A percentile compares a stretch with the other conserved stretches of the same genome.
phyloP scores from a whole-genome alignment of 92 coral and sea anemone genomes.

The Meandrina meandrites region DNA sequence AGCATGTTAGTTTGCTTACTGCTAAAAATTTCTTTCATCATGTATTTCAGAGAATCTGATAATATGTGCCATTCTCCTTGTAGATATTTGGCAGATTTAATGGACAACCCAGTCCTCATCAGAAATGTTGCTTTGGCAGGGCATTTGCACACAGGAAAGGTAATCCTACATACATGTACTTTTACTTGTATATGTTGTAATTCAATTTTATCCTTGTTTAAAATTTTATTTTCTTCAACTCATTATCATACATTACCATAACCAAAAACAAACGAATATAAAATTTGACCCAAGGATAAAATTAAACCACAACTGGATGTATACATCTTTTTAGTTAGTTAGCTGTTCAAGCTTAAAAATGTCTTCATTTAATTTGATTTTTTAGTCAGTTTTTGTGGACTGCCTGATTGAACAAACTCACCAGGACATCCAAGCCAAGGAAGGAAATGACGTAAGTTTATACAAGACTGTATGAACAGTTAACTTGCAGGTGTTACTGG shows the following conservation, averaged over 20 bases:
- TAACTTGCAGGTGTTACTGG: too few relatives aligned
- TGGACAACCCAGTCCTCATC: constrained; percentile 94
- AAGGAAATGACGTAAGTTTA: constrained; percentile 85
- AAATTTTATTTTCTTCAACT: too few relatives aligned
- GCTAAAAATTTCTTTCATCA: not conserved
- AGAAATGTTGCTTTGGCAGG: constrained; percentile 95
- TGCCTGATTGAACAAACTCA: constrained; percentile 98
- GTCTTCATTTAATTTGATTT: not conserved
- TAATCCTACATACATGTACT: not conserved
- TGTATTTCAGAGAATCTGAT: not conserved
- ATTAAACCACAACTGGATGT: too few relatives aligned
- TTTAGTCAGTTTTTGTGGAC: constrained; percentile 75
- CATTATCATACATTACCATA: too few relatives aligned
- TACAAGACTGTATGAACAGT: too few relatives aligned
- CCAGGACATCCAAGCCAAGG: constrained; percentile 88
- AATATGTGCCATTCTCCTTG: not conserved
- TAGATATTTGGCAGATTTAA: constrained; percentile 95
- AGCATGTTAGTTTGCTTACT: too few relatives aligned
- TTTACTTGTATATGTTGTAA: too few relatives aligned
- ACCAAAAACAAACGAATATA: too few relatives aligned
- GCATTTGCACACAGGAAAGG: constrained; percentile 98
- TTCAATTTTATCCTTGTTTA: too few relatives aligned
- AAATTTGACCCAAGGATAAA: too few relatives aligned
- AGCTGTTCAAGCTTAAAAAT: not conserved
- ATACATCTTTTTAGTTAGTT: not conserved